phyloP scores from a whole-genome alignment of 2,888 invertebrate genomes.

The Xylota segnis region DNA sequence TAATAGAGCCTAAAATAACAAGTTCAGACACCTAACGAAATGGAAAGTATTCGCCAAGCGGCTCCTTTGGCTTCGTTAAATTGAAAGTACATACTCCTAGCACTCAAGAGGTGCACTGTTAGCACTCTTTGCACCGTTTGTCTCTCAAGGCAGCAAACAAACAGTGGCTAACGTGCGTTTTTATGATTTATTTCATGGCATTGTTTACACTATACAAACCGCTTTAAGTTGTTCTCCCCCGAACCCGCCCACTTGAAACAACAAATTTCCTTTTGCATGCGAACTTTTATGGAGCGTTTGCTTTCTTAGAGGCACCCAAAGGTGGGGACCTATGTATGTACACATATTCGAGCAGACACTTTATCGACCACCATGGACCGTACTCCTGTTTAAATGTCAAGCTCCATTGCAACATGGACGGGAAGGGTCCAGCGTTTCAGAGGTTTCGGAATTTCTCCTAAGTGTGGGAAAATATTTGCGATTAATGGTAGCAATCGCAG shows the following conservation, averaged over 20 bases:
- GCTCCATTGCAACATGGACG: slow-evolving; percentile 21
- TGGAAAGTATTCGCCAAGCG: slow-evolving; percentile 66
- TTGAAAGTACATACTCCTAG: slow-evolving; percentile 57
- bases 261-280: slow-evolving; percentile 46
- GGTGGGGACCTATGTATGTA: slow-evolving; percentile 39
- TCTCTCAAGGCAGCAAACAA: slow-evolving; percentile 40
- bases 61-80: slow-evolving; percentile 53
- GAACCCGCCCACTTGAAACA: slow-evolving; percentile 33
- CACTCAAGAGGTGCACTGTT: slow-evolving; percentile 39
- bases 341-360: slow-evolving; percentile 45
- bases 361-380: slow-evolving; percentile 47
- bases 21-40: slow-evolving; percentile 65
- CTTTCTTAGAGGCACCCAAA: slow-evolving; percentile 18
- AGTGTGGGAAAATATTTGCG: slow-evolving; percentile 73
- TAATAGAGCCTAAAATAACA: slow-evolving; percentile 55
- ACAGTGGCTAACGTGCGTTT: slow-evolving; percentile 62
- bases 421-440: slow-evolving; percentile 28
- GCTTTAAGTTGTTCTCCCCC: not conserved
- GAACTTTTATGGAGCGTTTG: slow-evolving; percentile 52
- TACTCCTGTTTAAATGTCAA: slow-evolving; percentile 68
- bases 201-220: slow-evolving; percentile 63
- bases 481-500: slow-evolving; percentile 60
- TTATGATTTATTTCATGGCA: slow-evolving; percentile 70
- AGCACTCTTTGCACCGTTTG: slow-evolving; percentile 42
- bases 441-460: slow-evolving; percentile 68